Conservation (phyloP, 2,797 vertebrate genomes). For the Mycteria americana region DNA sequence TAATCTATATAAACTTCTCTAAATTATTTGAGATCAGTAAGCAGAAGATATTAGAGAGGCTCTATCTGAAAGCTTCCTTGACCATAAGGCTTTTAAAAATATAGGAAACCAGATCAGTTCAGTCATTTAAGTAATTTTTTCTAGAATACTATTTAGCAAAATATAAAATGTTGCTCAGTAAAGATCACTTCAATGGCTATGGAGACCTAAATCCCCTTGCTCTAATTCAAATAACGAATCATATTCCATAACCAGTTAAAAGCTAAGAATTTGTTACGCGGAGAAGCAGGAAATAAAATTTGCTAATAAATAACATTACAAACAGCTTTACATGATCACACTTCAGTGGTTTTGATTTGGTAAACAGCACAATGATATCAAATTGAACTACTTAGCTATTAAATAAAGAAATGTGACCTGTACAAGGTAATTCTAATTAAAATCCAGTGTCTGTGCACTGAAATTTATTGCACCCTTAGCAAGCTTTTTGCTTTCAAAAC, state of each 20-base stretch:
- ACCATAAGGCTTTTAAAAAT: background rate
- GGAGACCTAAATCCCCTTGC: background rate
- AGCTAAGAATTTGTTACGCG: background rate
- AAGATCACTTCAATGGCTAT: background rate
- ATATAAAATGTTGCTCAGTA: background rate
- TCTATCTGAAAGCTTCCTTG: background rate
- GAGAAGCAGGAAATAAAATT: background rate
- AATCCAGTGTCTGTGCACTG: background rate
- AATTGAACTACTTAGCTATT: background rate
- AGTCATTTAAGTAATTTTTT: background rate
- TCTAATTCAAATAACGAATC: background rate
- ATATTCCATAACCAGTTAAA: background rate
- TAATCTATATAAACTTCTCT: background rate
- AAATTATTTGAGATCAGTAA: background rate
- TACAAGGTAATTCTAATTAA: slow-evolving; percentile 7
- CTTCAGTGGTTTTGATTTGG: background rate
- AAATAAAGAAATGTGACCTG: background rate
- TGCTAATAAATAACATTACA: background rate
- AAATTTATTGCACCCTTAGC: background rate
- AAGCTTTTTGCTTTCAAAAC: background rate
- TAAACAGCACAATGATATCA: background rate
- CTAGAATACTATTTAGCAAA: background rate
- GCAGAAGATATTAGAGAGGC: background rate
- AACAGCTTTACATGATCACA: background rate
- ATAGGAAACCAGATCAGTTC: background rate